Percentiles rank a stretch among this genome's conserved stretches.
phyloP scores from a whole-genome alignment of 37 sponge, comb jelly and placozoan genomes.

The Beroe ovata region DNA sequence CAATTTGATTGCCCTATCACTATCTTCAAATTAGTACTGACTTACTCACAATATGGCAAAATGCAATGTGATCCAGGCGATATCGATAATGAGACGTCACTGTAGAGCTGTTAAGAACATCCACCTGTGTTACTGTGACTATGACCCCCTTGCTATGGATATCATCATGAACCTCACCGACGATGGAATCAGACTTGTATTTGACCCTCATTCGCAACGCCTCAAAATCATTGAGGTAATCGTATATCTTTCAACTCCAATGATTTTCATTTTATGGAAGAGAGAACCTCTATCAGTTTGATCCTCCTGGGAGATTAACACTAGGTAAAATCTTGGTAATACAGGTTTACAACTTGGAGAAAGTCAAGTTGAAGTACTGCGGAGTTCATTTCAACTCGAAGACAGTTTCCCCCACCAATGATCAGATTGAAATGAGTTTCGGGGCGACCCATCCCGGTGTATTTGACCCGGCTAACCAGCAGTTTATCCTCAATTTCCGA shows the following conservation, averaged over 20 bases:
- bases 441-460: slow-evolving; percentile 86
- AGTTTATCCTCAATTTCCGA: slow-evolving; percentile 74
- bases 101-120: slow-evolving; percentile 70
- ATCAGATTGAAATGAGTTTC: slow-evolving; percentile 80
- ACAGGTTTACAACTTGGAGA: slow-evolving; percentile 75
- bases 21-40: too few relatives aligned
- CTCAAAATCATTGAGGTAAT: slow-evolving; percentile 87
- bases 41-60: too few relatives aligned
- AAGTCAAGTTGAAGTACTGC: slow-evolving; percentile 86
- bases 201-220: slow-evolving; percentile 83
- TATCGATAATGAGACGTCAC: slow-evolving; percentile 76
- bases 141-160: slow-evolving; percentile 80
- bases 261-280: background rate
- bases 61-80: too few relatives aligned
- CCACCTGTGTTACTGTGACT: slow-evolving; percentile 77
- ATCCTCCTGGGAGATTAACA: too few relatives aligned
- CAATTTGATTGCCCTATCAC: too few relatives aligned
- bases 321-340: background rate
- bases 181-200: slow-evolving; percentile 81
- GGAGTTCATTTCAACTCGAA: slow-evolving; percentile 80
- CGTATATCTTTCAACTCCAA: background rate
- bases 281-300: background rate
- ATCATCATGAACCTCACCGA: slow-evolving; percentile 79
- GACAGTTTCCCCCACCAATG: slow-evolving; percentile 78
- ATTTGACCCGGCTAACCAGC: slow-evolving; percentile 71